Conservation (phyloP, 2,797 vertebrate species). For the Hemitrygon akajei region DNA sequence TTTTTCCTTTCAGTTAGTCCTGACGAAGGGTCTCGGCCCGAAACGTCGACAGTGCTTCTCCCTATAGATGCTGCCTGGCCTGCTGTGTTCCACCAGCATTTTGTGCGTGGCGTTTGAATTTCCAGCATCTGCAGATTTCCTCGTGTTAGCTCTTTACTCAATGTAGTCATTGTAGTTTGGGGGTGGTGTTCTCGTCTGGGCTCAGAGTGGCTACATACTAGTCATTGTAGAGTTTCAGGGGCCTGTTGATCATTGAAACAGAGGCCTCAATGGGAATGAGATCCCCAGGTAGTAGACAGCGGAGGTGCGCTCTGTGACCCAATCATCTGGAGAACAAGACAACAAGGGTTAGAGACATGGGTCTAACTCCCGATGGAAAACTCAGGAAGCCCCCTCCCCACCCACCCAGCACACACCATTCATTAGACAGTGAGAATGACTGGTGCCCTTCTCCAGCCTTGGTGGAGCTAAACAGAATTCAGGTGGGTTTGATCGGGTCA, state of each 20-base stretch:
- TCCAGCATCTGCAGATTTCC: too few relatives aligned
- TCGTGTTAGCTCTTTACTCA: neutral
- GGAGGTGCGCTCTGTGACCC: neutral
- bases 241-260: neutral
- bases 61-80: too few relatives aligned
- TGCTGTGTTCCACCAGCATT: too few relatives aligned
- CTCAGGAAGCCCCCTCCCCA: too few relatives aligned
- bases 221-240: too few relatives aligned
- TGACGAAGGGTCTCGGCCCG: too few relatives aligned
- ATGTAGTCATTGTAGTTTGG: neutral
- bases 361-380: too few relatives aligned
- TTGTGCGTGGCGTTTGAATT: too few relatives aligned
- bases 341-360: neutral
- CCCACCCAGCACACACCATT: too few relatives aligned
- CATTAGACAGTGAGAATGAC: neutral
- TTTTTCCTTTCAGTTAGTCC: too few relatives aligned
- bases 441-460: neutral
- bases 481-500: neutral
- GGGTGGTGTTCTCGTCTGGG: neutral
- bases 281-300: neutral
- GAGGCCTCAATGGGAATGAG: neutral
- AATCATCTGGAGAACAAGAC: neutral
- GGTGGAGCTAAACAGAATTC: neutral
- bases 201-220: too few relatives aligned
- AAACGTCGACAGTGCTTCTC: too few relatives aligned